Evolutionary conservation across 1,140 invertebrate species (phyloP).

Genomic region (Camponotus vicinus): DNA sequence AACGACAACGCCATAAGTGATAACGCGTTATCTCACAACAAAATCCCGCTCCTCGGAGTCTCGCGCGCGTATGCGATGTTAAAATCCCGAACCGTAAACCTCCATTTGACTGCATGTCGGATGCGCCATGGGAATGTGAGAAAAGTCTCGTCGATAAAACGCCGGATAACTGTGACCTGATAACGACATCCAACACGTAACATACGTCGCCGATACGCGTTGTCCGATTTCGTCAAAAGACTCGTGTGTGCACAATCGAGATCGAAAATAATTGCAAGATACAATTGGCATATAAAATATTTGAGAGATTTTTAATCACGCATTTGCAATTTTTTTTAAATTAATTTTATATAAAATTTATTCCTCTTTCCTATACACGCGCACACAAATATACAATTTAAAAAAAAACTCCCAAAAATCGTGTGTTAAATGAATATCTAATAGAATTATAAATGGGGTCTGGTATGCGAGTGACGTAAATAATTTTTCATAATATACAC

Average conservation of each 20-base stretch:
- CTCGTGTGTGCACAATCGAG: not conserved
- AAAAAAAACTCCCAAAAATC: not conserved
- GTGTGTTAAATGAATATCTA: not conserved
- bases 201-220: not conserved
- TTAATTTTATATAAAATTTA: too few relatives aligned
- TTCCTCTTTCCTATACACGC: not conserved
- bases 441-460: not conserved
- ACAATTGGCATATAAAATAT: not conserved
- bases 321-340: too few relatives aligned
- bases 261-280: conserved; percentile 2
- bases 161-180: conserved; percentile 30
- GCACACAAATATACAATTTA: not conserved
- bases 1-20: conserved; percentile 40
- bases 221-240: not conserved
- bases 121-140: not conserved
- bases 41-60: not conserved
- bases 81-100: conserved; percentile 36
- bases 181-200: conserved; percentile 38
- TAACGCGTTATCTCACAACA: conserved; percentile 12
- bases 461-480: not conserved
- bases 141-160: conserved; percentile 46
- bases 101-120: conserved; percentile 46
- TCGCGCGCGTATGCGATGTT: not conserved
- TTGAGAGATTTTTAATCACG: not conserved
- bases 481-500: conserved; percentile 30